Percentiles rank a stretch among this genome's conserved stretches.
These are phyloP conservation scores for Polietes domitor DNA, from an alignment of 2,888 invertebrate species.

Conservation along the genomic window DNA sequence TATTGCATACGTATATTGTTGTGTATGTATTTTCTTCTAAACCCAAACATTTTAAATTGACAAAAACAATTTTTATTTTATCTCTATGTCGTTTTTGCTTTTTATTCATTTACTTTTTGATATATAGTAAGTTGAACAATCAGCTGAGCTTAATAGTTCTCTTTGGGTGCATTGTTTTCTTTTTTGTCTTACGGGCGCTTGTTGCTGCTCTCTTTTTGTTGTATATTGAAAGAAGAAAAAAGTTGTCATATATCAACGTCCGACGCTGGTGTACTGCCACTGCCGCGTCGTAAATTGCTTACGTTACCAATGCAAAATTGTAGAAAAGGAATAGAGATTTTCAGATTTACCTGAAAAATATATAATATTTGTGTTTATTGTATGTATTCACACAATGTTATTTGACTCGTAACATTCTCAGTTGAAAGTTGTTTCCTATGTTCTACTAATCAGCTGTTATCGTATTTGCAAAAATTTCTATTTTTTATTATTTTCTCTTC, in stretches of 20 bases:
- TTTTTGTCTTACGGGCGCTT: slow-evolving; percentile 41
- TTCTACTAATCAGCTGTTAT: neutral
- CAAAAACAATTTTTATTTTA: neutral
- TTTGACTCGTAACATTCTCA: too few relatives aligned
- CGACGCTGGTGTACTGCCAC: slow-evolving; percentile 47
- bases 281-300: slow-evolving; percentile 51
- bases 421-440: neutral
- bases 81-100: slow-evolving; percentile 19
- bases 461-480: neutral
- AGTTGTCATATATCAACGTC: slow-evolving; percentile 45
- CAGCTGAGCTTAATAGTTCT: slow-evolving; percentile 54
- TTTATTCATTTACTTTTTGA: slow-evolving; percentile 2
- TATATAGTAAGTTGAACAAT: slow-evolving; percentile 39
- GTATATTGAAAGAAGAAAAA: slow-evolving; percentile 31
- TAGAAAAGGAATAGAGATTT: neutral
- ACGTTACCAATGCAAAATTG: slow-evolving; percentile 49
- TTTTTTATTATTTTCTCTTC: neutral
- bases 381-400: too few relatives aligned
- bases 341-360: too few relatives aligned
- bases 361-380: too few relatives aligned
- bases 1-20: neutral
- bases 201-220: slow-evolving; percentile 56
- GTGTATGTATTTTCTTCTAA: neutral
- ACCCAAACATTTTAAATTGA: neutral
- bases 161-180: slow-evolving; percentile 5